Evolutionary conservation across 2,113 vertebrate species (phyloP).

Genomic region (Leucosticte australis): DNA sequence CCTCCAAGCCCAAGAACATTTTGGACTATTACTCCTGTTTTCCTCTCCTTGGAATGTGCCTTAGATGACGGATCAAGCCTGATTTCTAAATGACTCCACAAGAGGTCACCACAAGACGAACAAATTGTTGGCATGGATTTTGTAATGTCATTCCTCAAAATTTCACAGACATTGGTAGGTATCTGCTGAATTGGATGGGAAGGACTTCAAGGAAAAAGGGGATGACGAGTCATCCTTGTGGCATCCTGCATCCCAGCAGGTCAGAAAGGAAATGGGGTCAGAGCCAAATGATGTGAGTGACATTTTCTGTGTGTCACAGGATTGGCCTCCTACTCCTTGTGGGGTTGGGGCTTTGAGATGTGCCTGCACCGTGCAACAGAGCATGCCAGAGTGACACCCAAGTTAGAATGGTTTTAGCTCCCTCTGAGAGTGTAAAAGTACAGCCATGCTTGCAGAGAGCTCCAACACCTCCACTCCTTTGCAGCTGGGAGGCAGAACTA

Average conservation of each 20-base stretch:
- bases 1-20: neutral
- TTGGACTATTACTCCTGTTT: neutral
- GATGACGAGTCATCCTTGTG: neutral
- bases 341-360: rapidly evolving
- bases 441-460: rapidly evolving
- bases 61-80: neutral
- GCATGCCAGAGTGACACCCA: neutral
- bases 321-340: neutral
- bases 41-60: neutral
- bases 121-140: constrained; percentile 15
- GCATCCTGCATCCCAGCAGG: neutral
- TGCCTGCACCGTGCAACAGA: rapidly evolving
- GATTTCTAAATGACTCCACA: constrained; percentile 52
- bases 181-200: neutral
- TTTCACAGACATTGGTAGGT: neutral
- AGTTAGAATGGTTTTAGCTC: neutral
- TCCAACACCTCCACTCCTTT: neutral
- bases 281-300: neutral
- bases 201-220: neutral
- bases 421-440: neutral
- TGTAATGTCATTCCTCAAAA: constrained; percentile 3
- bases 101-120: constrained; percentile 51
- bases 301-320: neutral
- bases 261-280: neutral
- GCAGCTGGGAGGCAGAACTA: neutral